phyloP scores from a whole-genome alignment of 2,888 invertebrate species.

The Ferrisia virgata region DNA sequence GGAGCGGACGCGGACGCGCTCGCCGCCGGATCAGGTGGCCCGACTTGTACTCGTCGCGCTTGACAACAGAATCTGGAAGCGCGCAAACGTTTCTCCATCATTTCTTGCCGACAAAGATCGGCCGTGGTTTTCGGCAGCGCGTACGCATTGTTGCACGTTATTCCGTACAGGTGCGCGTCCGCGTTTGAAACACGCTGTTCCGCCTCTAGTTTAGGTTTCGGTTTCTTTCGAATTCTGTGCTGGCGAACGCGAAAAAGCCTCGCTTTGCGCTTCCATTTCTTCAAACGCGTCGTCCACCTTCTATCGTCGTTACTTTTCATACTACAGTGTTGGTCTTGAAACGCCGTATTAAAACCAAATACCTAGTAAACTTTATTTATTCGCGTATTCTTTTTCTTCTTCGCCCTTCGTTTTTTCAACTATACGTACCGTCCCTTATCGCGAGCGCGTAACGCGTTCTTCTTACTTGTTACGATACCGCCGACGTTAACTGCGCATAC shows the following conservation, averaged over 20 bases:
- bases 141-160: slow-evolving; percentile 10
- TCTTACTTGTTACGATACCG: no score
- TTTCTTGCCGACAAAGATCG: slow-evolving; percentile 13
- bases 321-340: neutral
- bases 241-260: neutral
- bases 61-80: neutral
- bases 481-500: no score
- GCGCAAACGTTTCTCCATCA: neutral
- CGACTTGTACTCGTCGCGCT: neutral
- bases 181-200: neutral
- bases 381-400: neutral
- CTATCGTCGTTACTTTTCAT: neutral
- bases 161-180: neutral
- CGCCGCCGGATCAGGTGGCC: neutral
- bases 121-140: slow-evolving; percentile 29
- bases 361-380: neutral
- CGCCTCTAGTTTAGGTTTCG: neutral
- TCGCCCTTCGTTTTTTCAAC: neutral
- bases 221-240: no score
- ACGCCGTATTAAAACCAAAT: neutral
- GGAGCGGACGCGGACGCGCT: neutral
- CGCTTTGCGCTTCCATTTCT: neutral
- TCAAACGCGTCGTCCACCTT: neutral
- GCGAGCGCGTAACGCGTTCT: no score
- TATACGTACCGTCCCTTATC: no score